Conservation (phyloP, 2,113 vertebrate species). For the Phaethon lepturus region DNA sequence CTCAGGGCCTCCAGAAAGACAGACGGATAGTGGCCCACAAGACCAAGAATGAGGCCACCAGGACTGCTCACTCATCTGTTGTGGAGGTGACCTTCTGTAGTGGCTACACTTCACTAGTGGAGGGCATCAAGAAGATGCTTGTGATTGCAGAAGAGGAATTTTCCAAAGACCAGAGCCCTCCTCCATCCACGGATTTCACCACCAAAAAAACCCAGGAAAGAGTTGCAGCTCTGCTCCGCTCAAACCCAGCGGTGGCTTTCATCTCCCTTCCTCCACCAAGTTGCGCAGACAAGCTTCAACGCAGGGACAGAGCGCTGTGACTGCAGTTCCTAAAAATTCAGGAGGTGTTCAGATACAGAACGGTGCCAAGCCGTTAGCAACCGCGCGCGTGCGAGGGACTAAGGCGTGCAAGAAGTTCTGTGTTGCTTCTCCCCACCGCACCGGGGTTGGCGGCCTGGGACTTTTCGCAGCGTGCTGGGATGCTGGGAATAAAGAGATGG, state of each 20-base stretch:
- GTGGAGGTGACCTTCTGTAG: background rate
- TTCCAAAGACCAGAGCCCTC: background rate
- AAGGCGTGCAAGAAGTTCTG: background rate
- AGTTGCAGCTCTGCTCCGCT: background rate
- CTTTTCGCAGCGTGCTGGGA: constrained; percentile 63
- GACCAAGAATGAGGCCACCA: background rate
- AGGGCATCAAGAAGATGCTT: background rate
- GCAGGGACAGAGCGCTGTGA: background rate
- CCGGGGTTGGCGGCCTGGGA: constrained; percentile 57
- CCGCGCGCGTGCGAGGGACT: background rate
- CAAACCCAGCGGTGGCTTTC: background rate
- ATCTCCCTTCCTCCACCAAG: background rate
- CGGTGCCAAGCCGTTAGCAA: background rate
- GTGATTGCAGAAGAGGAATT: background rate
- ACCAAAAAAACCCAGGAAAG: background rate
- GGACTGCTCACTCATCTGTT: background rate
- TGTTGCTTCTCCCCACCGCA: background rate
- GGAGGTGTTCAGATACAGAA: background rate
- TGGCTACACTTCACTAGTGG: background rate
- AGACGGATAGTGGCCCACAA: background rate
- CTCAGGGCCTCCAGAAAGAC: background rate
- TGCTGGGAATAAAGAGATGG: constrained; percentile 73
- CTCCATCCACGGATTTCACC: background rate
- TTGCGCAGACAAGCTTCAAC: background rate
- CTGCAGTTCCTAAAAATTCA: background rate